Evolutionary conservation across 2,888 invertebrate species (phyloP).

Genomic region (Cheilosia urbana): DNA sequence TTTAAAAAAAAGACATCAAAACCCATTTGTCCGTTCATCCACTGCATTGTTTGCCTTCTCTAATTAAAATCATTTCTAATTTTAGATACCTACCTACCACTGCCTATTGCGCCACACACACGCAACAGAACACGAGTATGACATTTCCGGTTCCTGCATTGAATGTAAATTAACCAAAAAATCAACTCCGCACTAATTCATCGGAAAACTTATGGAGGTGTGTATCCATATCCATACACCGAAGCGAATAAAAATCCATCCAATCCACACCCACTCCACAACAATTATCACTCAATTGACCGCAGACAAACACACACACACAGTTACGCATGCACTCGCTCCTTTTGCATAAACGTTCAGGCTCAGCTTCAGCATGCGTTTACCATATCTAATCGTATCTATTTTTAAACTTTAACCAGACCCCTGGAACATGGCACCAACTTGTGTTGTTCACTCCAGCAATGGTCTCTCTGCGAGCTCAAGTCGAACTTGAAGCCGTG

Average conservation of each 20-base stretch:
- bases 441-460: slow-evolving; percentile 53
- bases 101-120: slow-evolving; percentile 34
- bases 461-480: slow-evolving; percentile 54
- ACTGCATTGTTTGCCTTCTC: slow-evolving; percentile 47
- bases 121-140: slow-evolving; percentile 64
- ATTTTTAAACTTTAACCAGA: slow-evolving; percentile 71
- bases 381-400: slow-evolving; percentile 74
- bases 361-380: slow-evolving; percentile 53
- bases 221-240: not conserved
- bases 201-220: slow-evolving; percentile 31
- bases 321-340: slow-evolving; percentile 31
- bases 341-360: slow-evolving; percentile 57
- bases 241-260: slow-evolving; percentile 62
- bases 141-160: slow-evolving; percentile 73
- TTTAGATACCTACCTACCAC: slow-evolving; percentile 60
- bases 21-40: slow-evolving; percentile 36
- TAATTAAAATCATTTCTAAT: slow-evolving; percentile 72
- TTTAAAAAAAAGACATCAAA: slow-evolving; percentile 52
- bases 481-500: slow-evolving; percentile 60
- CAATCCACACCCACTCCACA: slow-evolving; percentile 65
- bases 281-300: slow-evolving; percentile 75
- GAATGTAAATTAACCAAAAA: slow-evolving; percentile 66
- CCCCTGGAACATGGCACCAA: slow-evolving; percentile 65
- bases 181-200: slow-evolving; percentile 9
- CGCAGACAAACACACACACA: slow-evolving; percentile 34